These are phyloP conservation scores for Cetoscarus ocellatus DNA, from an alignment of 2,797 vertebrate species.

Conservation along the genomic window DNA sequence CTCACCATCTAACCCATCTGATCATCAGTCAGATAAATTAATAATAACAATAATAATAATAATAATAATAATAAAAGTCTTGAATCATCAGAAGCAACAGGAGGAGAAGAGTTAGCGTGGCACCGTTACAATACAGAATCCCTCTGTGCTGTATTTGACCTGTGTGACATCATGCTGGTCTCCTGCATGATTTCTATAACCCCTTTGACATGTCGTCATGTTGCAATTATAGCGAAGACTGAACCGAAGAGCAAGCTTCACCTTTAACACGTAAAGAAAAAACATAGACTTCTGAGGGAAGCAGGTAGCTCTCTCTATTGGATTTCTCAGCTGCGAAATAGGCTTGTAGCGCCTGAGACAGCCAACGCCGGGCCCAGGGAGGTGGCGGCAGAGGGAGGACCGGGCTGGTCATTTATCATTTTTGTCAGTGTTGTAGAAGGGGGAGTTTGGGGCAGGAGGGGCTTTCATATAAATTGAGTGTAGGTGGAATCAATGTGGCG, in stretches of 20 bases:
- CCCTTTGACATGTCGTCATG: constrained; percentile 53
- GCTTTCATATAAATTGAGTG: constrained; percentile 82
- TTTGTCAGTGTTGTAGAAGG: constrained; percentile 74
- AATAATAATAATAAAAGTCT: too few species aligned
- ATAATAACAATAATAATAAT: too few species aligned
- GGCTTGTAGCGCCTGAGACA: constrained; percentile 73
- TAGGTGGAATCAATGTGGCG: constrained; percentile 83
- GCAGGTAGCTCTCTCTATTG: constrained; percentile 66
- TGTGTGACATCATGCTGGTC: constrained; percentile 16
- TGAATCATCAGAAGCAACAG: constrained; percentile 32
- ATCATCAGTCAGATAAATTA: too few species aligned
- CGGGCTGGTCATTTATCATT: constrained; percentile 81
- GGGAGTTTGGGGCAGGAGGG: constrained; percentile 40
- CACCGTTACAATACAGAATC: too few species aligned
- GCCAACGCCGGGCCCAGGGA: constrained; percentile 60
- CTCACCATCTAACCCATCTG: too few species aligned
- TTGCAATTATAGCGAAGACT: constrained; percentile 56
- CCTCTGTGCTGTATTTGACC: too few species aligned
- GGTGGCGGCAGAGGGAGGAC: constrained; percentile 59
- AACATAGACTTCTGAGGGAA: constrained; percentile 23
- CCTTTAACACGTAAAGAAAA: constrained; percentile 11
- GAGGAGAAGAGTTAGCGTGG: constrained; percentile 20
- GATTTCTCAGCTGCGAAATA: constrained; percentile 78
- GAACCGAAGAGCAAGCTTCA: too few species aligned
- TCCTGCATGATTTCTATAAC: constrained; percentile 59